These are phyloP conservation scores for Hydropsyche tenuis DNA, from an alignment of 1,140 invertebrate species.

Conservation along the genomic window DNA sequence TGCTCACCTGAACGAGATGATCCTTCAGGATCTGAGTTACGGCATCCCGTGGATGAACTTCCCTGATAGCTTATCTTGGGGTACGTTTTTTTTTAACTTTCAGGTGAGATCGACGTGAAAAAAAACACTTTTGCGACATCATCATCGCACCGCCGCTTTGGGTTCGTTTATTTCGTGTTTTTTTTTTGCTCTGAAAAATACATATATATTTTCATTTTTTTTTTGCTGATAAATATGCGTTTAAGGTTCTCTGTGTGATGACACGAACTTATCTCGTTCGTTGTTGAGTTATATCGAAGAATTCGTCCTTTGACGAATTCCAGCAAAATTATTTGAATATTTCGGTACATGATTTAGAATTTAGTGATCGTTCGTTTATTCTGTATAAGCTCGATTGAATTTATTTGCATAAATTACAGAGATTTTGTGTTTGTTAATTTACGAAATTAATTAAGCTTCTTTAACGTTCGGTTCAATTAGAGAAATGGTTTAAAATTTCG, in stretches of 20 bases:
- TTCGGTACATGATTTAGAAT: too few relatives aligned
- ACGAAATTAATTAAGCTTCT: too few relatives aligned
- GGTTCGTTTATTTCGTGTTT: not conserved
- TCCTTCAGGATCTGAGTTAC: constrained; percentile 25
- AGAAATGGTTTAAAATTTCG: too few relatives aligned
- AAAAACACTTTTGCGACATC: not conserved
- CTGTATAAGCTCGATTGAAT: too few relatives aligned
- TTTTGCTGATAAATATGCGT: not conserved
- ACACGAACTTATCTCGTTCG: constrained; percentile 7
- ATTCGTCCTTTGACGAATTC: too few relatives aligned
- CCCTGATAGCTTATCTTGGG: constrained; percentile 7
- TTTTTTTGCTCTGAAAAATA: not conserved
- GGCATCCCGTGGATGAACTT: not conserved
- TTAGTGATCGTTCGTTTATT: too few relatives aligned
- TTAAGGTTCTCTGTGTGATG: not conserved
- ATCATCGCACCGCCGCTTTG: not conserved
- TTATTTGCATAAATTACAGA: too few relatives aligned
- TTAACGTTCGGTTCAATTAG: too few relatives aligned
- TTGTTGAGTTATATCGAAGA: too few relatives aligned
- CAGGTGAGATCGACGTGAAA: constrained; percentile 10
- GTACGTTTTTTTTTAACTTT: not conserved
- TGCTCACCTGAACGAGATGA: not conserved
- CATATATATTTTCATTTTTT: not conserved
- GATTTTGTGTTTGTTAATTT: too few relatives aligned
- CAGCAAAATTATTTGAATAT: too few relatives aligned